A percentile compares a stretch with the other conserved stretches of the same genome.
Conservation (phyloP, 2,797 vertebrate species). For the Sebastes goodei region DNA sequence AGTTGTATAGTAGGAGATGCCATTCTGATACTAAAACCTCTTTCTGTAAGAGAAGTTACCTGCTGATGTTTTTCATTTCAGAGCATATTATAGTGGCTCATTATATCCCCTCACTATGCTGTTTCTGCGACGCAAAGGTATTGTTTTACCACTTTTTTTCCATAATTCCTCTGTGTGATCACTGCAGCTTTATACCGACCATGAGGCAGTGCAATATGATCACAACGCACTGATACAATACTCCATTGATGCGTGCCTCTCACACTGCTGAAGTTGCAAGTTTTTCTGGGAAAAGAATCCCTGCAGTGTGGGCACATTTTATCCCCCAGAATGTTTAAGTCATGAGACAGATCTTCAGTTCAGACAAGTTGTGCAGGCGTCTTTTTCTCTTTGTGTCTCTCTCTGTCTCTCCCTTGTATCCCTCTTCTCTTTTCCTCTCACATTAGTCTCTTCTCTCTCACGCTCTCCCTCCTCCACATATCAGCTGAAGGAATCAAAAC, state of each 20-base stretch:
- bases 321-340: slow-evolving; percentile 79
- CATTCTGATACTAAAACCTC: not conserved
- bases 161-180: slow-evolving; percentile 20
- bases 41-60: not conserved
- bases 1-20: not conserved
- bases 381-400: slow-evolving; percentile 44
- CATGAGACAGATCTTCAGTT: slow-evolving; percentile 72
- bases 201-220: slow-evolving; percentile 69
- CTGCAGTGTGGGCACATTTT: slow-evolving; percentile 71
- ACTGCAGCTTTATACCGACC: slow-evolving; percentile 19
- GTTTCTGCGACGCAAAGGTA: slow-evolving; percentile 19
- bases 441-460: slow-evolving; percentile 9
- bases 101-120: slow-evolving; percentile 3
- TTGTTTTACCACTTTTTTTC: slow-evolving; percentile 36
- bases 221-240: slow-evolving; percentile 63
- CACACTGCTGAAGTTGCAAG: slow-evolving; percentile 75
- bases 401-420: slow-evolving; percentile 11
- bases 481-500: slow-evolving; percentile 42
- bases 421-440: not conserved
- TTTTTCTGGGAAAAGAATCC: slow-evolving; percentile 67
- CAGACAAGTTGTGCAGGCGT: slow-evolving; percentile 58
- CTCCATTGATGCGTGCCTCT: slow-evolving; percentile 72
- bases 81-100: not conserved
- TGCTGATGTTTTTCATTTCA: not conserved
- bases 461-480: slow-evolving; percentile 34